Conservation (phyloP, 2,888 invertebrate genomes). For the Morpho helenor region DNA sequence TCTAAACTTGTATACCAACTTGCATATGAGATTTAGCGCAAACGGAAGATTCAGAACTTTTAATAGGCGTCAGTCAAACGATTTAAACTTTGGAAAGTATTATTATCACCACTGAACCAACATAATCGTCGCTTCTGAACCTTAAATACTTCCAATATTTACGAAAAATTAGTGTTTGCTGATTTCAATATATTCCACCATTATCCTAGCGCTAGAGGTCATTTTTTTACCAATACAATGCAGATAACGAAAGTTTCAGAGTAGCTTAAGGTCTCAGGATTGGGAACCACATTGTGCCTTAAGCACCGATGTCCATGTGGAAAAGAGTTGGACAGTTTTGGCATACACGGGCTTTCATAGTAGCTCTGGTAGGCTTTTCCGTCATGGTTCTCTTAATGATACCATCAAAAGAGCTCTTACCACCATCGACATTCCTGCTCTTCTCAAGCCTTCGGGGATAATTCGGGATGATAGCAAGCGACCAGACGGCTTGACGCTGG, state of each 20-base stretch:
- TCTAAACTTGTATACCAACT: background rate
- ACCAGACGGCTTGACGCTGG: no score
- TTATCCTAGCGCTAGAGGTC: background rate
- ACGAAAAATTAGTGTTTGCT: slow-evolving; percentile 7
- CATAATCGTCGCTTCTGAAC: slow-evolving; percentile 2
- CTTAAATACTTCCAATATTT: slow-evolving; percentile 3
- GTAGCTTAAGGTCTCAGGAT: background rate
- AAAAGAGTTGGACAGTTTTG: no score
- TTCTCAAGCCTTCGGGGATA: no score
- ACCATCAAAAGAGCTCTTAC: no score
- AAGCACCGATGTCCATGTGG: no score
- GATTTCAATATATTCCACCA: no score
- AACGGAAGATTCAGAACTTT: slow-evolving; percentile 42
- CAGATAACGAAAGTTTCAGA: background rate
- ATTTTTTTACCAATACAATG: background rate
- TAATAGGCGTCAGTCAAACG: slow-evolving; percentile 48
- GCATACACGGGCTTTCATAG: no score
- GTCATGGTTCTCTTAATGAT: no score
- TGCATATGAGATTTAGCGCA: slow-evolving; percentile 12
- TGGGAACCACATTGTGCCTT: no score
- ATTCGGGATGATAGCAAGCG: no score
- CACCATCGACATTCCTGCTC: no score
- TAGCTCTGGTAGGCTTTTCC: no score
- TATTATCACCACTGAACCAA: slow-evolving; percentile 13
- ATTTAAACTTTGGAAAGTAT: slow-evolving; percentile 20